Evolutionary conservation across 1,140 invertebrate species (phyloP), one percentile per base, ranked within the genome.

Genomic region (Laodelphax striatellus): DNA sequence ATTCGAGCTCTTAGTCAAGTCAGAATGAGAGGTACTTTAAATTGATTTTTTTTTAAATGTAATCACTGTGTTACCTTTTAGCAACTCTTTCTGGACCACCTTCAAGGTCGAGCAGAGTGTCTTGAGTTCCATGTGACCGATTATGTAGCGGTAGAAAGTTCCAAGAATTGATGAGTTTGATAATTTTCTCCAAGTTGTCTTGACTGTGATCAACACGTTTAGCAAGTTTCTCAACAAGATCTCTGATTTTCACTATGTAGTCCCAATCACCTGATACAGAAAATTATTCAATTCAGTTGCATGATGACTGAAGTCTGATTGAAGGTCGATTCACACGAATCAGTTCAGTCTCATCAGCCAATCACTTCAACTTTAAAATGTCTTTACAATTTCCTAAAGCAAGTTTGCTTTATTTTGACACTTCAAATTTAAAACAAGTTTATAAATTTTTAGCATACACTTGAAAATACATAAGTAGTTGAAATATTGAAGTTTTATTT

Each of bases 101-200:
- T n/a, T 78, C 76, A 2, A 83, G 65, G 57, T 74, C 73, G 0
- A 89, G 67, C 16, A 85, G 67, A 55, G 78, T 73, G 44, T 83
- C 79, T 61, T 77, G 75, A 67, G 80, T 83, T 0, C 75, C 73
- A 64, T 86, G 82, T 67, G 73, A 78, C 5, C 86, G 70, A 63
- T 84, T 80, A 70, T 86, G 85, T 19, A 92, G 70, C 16, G 88
- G 85, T 21, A 74, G 65, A 65, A 82, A 78, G 3, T 80, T 81
- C 88, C 88, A 92, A 0, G 73, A 70, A 10, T 80, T 77, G 59
- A 90, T 83, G 1, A 82, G 71, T 13, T 75, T 73, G 16, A 79
- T 65, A 0, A 82, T 72, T 28, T 64, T 60, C 10, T 66, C 60
- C 4, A 76, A 58, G 62, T 82, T 70, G 62, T 77, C 68, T 72